Evolutionary conservation across 2,113 vertebrate species (phyloP).

Genomic region (Mohoua ochrocephala): DNA sequence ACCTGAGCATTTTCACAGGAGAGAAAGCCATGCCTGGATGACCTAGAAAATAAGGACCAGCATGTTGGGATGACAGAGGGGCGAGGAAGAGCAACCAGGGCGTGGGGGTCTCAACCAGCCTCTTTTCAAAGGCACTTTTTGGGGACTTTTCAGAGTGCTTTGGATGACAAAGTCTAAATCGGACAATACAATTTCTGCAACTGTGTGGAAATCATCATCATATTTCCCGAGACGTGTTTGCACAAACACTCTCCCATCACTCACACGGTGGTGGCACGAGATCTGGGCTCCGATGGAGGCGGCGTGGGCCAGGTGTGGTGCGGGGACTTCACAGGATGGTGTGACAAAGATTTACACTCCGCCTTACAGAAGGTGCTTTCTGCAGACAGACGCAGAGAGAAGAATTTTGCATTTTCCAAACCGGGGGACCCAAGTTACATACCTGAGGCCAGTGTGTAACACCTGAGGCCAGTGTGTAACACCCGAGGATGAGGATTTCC

Average conservation of each 20-base stretch:
- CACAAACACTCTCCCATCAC: not conserved
- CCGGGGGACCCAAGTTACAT: not conserved
- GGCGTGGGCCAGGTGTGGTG: fast-evolving
- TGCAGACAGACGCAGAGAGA: not conserved
- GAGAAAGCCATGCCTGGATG: not conserved
- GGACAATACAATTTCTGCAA: not conserved
- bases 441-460: not conserved
- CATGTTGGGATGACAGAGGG: not conserved
- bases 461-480: not conserved
- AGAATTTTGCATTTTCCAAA: not conserved
- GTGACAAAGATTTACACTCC: not conserved
- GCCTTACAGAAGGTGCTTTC: not conserved
- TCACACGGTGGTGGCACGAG: not conserved
- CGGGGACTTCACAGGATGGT: fast-evolving
- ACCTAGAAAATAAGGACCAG: constrained; percentile 10
- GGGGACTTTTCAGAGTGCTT: not conserved
- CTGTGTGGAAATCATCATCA: not conserved
- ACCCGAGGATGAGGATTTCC: not conserved
- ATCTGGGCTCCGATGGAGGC: not conserved
- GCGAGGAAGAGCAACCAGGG: not conserved
- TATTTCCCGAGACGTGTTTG: not conserved
- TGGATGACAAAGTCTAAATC: not conserved
- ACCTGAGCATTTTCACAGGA: constrained; percentile 19
- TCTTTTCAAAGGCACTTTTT: not conserved
- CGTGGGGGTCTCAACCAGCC: not conserved